Percentiles rank a stretch among this genome's conserved stretches.
phyloP scores from a whole-genome alignment of 1,140 invertebrate species.

The Triops cancriformis region DNA sequence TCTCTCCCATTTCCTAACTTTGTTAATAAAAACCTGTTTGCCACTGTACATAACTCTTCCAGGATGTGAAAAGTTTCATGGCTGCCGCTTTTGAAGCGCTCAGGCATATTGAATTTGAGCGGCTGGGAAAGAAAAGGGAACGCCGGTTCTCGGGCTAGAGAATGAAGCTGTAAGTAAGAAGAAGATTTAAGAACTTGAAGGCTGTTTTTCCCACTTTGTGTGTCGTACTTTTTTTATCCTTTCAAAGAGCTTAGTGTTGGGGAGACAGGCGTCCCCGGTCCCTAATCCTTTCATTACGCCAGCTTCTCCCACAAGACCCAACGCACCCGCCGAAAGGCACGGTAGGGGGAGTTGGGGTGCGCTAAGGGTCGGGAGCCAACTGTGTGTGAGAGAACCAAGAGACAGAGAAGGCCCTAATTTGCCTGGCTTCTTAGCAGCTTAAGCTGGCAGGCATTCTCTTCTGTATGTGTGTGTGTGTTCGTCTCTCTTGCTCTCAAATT shows the following conservation, averaged over 20 bases:
- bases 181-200: neutral
- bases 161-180: too few relatives aligned
- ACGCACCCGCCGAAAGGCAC: neutral
- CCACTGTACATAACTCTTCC: neutral
- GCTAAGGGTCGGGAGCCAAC: neutral
- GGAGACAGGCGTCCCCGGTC: neutral
- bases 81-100: neutral
- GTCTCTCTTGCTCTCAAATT: neutral
- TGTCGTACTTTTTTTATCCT: constrained; percentile 10
- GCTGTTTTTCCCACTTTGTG: constrained; percentile 1
- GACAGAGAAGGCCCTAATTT: neutral
- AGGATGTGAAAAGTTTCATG: neutral
- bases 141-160: too few relatives aligned
- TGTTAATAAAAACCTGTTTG: too few relatives aligned
- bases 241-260: constrained; percentile 4
- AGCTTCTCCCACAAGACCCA: constrained; percentile 1
- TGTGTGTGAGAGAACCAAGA: neutral
- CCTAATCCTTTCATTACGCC: constrained; percentile 13
- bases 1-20: too few relatives aligned
- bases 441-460: constrained; percentile 1
- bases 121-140: neutral
- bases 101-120: neutral
- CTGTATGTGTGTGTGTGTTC: neutral
- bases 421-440: constrained; percentile 12
- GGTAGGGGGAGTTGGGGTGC: too few relatives aligned